Base-by-base conservation (phyloP, 2,797 vertebrate species). In the Artibeus lituratus region DNA sequence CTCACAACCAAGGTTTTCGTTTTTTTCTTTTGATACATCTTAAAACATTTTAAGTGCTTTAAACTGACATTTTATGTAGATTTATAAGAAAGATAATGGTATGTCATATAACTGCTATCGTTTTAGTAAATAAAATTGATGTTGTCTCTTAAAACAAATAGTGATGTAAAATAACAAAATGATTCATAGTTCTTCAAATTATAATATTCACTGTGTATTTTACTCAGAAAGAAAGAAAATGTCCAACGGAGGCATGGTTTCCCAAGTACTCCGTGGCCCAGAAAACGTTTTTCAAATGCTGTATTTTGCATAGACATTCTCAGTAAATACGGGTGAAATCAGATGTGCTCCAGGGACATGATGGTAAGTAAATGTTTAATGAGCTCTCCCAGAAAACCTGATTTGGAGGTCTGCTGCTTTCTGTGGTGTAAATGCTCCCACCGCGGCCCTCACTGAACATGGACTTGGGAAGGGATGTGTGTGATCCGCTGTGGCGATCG, bases 81-180 rank as follows among this genome's bases (percentile, higher is more conserved):
- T 85, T 94, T 89, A 86, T 88, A 94, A 85, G 69, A 90, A 89
- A 92, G 55, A 1, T 88, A 80, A 85, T 86, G n/a, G 49, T 55
- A 78, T 55, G 21, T 24, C 82, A 90, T 69, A 9, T n/a, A 93
- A 88, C 69, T 72, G 24, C 53, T 94, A 53, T 37, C 49, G 22
- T 91, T 90, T 95, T 53, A 93, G 84, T 67, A 96, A 93, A 74
- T 84, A 85, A 96, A 87, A 95, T 77, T 49, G 89, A 85, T 94
- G 29, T 4, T 22, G 2, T 80, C 44, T 84, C 76, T 93, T 92
- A 91, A 93, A 93, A 77, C 72, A 72, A 90, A 77, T 55, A 94
- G 35, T 86, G 44, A 93, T 62, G 10, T 83, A 55, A 97, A 87
- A 72, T 65, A 81, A 51, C 76, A 62, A 89, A 93, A 72, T 70